Conservation (phyloP, 1,140 invertebrate genomes). For the Sweltsa coloradensis region DNA sequence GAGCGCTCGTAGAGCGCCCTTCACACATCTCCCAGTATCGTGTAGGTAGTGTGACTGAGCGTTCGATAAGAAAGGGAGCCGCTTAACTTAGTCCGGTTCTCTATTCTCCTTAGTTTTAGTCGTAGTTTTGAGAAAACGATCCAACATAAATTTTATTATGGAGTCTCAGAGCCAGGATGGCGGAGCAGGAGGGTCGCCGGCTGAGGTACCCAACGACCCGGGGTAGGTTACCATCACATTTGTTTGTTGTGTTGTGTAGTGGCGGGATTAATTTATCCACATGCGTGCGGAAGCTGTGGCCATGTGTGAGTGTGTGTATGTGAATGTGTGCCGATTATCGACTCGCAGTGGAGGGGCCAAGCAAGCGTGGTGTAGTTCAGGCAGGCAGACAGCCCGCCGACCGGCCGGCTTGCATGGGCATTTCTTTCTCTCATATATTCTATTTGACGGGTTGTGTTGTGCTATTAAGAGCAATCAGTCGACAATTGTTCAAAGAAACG, state of each 20-base stretch:
- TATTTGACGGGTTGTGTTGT: no score
- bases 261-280: not conserved
- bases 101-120: slow-evolving; percentile 49
- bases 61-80: slow-evolving; percentile 43
- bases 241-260: not conserved
- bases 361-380: no score
- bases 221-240: slow-evolving; percentile 46
- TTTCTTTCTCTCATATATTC: no score
- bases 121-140: slow-evolving; percentile 28
- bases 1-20: not conserved
- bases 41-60: slow-evolving; percentile 55
- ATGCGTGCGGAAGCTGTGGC: no score
- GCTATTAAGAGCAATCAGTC: no score
- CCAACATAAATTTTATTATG: slow-evolving; percentile 33
- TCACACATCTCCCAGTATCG: slow-evolving; percentile 41
- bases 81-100: slow-evolving; percentile 40
- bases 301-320: no score
- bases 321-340: no score
- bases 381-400: no score
- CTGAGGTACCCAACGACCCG: slow-evolving; percentile 80
- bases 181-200: slow-evolving; percentile 57
- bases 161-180: slow-evolving; percentile 60
- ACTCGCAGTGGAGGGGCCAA: no score
- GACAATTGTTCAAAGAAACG: no score
- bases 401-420: no score